phyloP scores from a whole-genome alignment of 2,888 invertebrate genomes.

The Drosophila conformis region DNA sequence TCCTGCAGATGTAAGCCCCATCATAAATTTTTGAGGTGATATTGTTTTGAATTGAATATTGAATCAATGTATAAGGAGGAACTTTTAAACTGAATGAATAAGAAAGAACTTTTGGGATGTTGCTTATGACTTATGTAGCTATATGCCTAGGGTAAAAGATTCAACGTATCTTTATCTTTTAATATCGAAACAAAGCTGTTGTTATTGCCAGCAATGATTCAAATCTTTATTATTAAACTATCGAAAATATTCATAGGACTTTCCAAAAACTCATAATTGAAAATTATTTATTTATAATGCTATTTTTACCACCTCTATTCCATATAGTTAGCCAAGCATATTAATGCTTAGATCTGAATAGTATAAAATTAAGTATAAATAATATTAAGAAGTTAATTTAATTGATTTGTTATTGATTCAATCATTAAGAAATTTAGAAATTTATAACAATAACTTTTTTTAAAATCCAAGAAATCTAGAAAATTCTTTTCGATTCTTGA shows the following conservation, averaged over 20 bases:
- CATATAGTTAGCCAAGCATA: too few relatives aligned
- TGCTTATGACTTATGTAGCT: background rate
- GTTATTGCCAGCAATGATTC: too few relatives aligned
- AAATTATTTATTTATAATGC: fast-evolving
- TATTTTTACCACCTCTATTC: background rate
- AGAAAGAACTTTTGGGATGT: background rate
- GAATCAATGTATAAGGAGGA: background rate
- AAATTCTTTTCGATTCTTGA: background rate
- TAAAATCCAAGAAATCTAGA: fast-evolving
- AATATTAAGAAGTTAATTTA: background rate
- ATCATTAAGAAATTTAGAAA: background rate
- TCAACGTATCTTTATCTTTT: background rate
- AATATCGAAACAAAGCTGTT: too few relatives aligned
- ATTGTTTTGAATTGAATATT: too few relatives aligned
- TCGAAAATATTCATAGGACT: too few relatives aligned
- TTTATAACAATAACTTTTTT: background rate
- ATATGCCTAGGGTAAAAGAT: background rate
- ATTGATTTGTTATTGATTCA: background rate
- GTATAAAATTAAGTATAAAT: background rate
- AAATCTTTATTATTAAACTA: too few relatives aligned
- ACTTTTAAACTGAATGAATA: too few relatives aligned
- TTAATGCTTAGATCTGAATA: too few relatives aligned
- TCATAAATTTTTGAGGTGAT: background rate
- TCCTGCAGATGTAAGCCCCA: fast-evolving
- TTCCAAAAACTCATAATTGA: fast-evolving